Evolutionary conservation across 2,797 vertebrate genomes (phyloP).

Genomic region (Odontamblyopus rebecca): DNA sequence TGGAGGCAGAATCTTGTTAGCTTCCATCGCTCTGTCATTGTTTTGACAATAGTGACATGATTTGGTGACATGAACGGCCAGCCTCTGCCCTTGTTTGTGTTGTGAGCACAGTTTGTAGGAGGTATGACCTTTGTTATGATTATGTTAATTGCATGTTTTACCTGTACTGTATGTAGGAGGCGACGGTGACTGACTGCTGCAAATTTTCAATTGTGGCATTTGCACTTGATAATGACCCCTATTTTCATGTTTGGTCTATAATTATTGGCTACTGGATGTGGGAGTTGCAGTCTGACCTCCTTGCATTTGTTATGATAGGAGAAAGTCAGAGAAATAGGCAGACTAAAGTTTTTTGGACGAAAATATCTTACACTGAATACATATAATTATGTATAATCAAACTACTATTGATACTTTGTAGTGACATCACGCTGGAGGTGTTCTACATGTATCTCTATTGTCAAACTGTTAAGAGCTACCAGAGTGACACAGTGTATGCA

Average conservation of each 20-base stretch:
- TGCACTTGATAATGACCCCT: neutral
- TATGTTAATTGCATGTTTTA: slow-evolving; percentile 9
- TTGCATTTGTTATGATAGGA: neutral
- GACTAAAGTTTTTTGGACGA: neutral
- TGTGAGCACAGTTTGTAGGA: slow-evolving; percentile 1
- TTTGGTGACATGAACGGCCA: neutral
- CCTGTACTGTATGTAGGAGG: neutral
- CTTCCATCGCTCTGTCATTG: neutral
- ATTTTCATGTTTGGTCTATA: neutral
- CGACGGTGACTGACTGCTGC: neutral
- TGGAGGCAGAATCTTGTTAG: slow-evolving; percentile 5
- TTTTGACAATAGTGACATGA: slow-evolving; percentile 2
- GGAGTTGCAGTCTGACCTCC: neutral
- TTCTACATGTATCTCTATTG: too few species aligned
- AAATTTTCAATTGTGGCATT: neutral
- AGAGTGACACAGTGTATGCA: too few species aligned
- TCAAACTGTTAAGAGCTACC: too few species aligned
- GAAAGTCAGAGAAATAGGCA: neutral
- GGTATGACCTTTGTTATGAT: neutral
- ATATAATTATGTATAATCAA: neutral
- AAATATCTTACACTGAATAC: neutral
- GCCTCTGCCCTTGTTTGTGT: neutral
- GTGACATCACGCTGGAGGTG: too few species aligned
- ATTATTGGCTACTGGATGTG: neutral
- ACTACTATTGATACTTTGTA: too few species aligned